A percentile compares a stretch with the other conserved stretches of the same genome.
Evolutionary conservation across 2,797 vertebrate genomes (phyloP).

Genomic region (Sebastes itinus): DNA sequence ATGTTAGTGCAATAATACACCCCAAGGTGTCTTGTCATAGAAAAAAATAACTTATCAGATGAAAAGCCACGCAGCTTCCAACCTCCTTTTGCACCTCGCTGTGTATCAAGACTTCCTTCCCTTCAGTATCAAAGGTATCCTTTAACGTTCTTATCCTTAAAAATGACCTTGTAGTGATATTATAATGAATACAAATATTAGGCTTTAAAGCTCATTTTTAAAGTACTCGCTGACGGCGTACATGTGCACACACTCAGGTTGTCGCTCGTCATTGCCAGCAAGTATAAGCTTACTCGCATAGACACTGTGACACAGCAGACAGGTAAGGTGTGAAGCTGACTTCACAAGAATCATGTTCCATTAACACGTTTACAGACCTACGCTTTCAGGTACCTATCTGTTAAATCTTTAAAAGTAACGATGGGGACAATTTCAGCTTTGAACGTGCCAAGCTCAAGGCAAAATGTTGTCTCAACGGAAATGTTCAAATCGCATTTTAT

Average conservation of each 20-base stretch:
- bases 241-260: neutral
- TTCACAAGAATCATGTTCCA: neutral
- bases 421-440: neutral
- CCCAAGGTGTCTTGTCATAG: neutral
- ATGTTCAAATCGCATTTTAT: slow-evolving; percentile 53
- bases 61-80: neutral
- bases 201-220: neutral
- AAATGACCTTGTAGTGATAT: neutral
- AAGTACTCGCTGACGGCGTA: neutral
- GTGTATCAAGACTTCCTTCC: neutral
- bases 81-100: neutral
- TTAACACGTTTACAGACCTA: neutral
- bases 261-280: neutral
- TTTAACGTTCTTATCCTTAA: neutral
- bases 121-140: neutral
- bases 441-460: neutral
- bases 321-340: neutral
- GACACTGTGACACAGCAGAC: neutral
- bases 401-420: neutral
- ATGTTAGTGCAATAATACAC: neutral
- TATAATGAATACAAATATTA: neutral
- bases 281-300: neutral
- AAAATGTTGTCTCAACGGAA: slow-evolving; percentile 25
- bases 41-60: neutral
- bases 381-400: neutral